phyloP scores from a whole-genome alignment of 2,113 vertebrate genomes.

The Ivindomyrus marchei region DNA sequence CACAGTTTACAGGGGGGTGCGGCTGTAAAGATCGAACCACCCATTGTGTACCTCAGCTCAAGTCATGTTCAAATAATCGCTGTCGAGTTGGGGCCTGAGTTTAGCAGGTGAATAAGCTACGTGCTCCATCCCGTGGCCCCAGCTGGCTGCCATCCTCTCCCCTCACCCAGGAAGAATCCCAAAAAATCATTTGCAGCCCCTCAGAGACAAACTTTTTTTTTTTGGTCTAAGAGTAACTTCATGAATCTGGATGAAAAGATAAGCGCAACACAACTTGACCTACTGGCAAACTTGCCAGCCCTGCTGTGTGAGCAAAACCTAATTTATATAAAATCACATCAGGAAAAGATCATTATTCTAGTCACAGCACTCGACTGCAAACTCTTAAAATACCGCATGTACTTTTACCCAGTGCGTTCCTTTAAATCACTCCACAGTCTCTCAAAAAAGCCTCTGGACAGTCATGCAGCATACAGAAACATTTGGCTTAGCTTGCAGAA shows the following conservation, averaged over 20 bases:
- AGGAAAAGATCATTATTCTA: background rate
- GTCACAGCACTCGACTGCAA: background rate
- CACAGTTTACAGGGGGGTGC: background rate
- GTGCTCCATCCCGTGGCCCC: background rate
- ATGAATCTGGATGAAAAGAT: background rate
- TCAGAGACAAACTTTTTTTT: background rate
- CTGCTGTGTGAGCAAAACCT: background rate
- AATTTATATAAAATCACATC: background rate
- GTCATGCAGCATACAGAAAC: constrained; percentile 26
- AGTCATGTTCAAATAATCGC: background rate
- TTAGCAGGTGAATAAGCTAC: background rate
- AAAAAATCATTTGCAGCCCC: background rate
- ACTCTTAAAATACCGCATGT: background rate
- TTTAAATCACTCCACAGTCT: background rate
- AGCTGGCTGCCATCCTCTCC: background rate
- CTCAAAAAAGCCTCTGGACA: background rate
- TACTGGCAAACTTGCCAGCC: background rate
- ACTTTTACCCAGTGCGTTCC: background rate
- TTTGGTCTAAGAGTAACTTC: background rate
- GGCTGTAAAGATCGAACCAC: background rate
- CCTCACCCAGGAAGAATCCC: background rate
- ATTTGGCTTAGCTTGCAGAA: constrained; percentile 21
- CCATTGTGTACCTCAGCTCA: background rate
- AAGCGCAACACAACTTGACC: background rate
- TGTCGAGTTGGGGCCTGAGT: background rate